These are phyloP conservation scores for Hydrozoanthus gracilis DNA, from an alignment of 92 coral and sea anemone species.

Conservation along the genomic window DNA sequence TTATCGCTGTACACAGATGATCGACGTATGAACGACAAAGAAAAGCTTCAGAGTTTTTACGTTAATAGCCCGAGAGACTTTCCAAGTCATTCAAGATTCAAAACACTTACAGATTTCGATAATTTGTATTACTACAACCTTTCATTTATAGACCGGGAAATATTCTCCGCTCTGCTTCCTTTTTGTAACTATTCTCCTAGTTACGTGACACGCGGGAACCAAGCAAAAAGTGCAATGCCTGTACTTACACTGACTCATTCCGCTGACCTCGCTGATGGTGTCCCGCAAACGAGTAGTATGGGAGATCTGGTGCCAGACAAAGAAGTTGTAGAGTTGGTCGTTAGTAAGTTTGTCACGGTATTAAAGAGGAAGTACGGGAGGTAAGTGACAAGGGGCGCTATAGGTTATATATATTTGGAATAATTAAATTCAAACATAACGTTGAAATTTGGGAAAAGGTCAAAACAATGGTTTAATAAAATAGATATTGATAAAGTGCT, in stretches of 20 bases:
- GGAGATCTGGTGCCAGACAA: neutral
- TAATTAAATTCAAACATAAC: too few relatives aligned
- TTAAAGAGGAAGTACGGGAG: conserved; percentile 9
- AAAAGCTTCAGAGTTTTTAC: neutral
- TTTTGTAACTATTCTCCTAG: conserved; percentile 19
- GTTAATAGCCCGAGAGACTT: neutral
- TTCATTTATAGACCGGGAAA: conserved; percentile 27
- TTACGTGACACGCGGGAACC: conserved; percentile 22
- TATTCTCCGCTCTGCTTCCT: neutral
- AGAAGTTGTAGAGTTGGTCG: conserved; percentile 17
- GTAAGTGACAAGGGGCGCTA: conserved; percentile 5
- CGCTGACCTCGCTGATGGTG: conserved; percentile 2
- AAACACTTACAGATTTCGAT: neutral
- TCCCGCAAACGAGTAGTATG: neutral
- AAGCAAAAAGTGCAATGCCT: neutral
- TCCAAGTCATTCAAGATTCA: conserved; percentile 18
- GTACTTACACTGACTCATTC: conserved; percentile 15
- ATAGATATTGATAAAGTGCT: too few relatives aligned
- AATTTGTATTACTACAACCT: conserved; percentile 12
- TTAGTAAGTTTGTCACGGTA: neutral
- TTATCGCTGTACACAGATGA: conserved; percentile 79
- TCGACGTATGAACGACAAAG: conserved; percentile 57
- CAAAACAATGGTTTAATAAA: neutral
- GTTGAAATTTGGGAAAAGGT: too few relatives aligned
- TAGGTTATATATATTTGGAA: neutral